phyloP scores from a whole-genome alignment of 2,797 vertebrate genomes.

The Melanotaenia boesemani region DNA sequence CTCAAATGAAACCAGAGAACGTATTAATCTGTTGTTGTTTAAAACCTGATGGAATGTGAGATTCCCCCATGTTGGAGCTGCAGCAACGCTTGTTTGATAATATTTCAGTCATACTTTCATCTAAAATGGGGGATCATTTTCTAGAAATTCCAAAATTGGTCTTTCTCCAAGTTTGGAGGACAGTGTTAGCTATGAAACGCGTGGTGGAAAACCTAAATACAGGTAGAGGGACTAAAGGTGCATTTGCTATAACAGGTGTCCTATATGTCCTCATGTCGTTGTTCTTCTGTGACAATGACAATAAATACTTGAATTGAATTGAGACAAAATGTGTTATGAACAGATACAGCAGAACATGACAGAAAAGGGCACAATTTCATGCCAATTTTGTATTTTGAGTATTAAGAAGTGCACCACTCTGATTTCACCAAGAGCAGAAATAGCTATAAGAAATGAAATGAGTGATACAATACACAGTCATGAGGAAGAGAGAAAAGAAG shows the following conservation, averaged over 20 bases:
- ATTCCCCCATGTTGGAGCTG: slow-evolving; percentile 30
- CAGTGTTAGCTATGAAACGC: neutral
- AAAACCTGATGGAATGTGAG: slow-evolving; percentile 53
- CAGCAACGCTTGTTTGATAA: slow-evolving; percentile 32
- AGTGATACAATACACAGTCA: neutral
- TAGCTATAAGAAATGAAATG: neutral
- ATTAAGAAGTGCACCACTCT: neutral
- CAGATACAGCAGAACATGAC: neutral
- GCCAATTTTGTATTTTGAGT: neutral
- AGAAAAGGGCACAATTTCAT: neutral
- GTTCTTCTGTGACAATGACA: no score
- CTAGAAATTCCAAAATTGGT: slow-evolving; percentile 3
- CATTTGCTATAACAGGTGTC: neutral
- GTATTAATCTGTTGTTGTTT: slow-evolving; percentile 29
- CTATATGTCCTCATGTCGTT: no score
- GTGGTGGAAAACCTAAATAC: slow-evolving; percentile 14
- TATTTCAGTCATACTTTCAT: slow-evolving; percentile 37
- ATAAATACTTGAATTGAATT: no score
- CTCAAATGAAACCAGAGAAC: neutral
- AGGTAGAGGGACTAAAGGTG: neutral
- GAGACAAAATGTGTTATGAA: no score
- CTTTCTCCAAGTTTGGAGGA: slow-evolving; percentile 5
- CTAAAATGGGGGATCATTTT: slow-evolving; percentile 41
- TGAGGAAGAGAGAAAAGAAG: neutral
- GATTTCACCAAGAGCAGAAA: neutral